phyloP scores from a whole-genome alignment of 2,888 invertebrate genomes.

The Nemotelus nigrinus region DNA sequence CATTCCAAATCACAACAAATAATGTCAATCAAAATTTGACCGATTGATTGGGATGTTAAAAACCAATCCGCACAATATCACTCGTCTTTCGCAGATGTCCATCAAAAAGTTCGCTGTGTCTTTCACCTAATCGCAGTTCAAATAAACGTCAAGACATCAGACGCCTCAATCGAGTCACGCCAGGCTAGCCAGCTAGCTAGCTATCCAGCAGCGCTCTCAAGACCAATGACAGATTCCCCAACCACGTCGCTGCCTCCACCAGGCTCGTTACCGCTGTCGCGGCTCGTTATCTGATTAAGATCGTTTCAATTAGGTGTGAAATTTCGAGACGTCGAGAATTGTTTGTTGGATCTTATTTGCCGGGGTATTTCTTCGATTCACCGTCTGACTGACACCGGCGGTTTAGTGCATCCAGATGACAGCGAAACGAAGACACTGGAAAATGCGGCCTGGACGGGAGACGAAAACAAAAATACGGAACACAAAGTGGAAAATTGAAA shows the following conservation, averaged over 20 bases:
- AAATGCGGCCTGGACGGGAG: too few relatives aligned
- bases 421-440: too few relatives aligned
- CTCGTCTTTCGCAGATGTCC: neutral
- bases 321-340: conserved; percentile 20
- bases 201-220: neutral
- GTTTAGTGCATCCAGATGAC: too few relatives aligned
- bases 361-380: too few relatives aligned
- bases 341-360: neutral
- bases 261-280: neutral
- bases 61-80: too few relatives aligned
- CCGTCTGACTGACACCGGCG: too few relatives aligned
- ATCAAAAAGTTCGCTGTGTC: neutral
- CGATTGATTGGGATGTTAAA: conserved; percentile 22
- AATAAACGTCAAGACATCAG: conserved; percentile 29
- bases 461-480: too few relatives aligned
- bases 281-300: conserved; percentile 27
- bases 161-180: conserved; percentile 1
- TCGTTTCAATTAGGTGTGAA: conserved; percentile 35
- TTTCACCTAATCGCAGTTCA: conserved; percentile 21
- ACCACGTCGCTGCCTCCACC: neutral
- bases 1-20: conserved; percentile 1
- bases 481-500: too few relatives aligned
- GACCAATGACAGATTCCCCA: neutral
- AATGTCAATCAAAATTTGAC: conserved; percentile 32
- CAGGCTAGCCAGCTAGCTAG: neutral